Conservation (phyloP, 2,888 invertebrate genomes). For the Apamea anceps region DNA sequence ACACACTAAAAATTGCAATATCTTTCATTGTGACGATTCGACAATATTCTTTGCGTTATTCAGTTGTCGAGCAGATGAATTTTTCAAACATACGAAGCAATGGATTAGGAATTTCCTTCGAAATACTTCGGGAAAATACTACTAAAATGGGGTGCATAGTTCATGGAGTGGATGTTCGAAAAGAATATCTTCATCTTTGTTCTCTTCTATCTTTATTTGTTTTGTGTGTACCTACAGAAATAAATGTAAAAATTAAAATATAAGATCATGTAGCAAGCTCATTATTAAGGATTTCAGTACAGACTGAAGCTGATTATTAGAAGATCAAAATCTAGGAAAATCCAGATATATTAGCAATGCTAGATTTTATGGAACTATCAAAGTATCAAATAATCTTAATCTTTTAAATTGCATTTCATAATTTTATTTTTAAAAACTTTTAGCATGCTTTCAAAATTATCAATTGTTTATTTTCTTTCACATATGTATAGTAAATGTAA, state of each 20-base stretch:
- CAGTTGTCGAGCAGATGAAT: neutral
- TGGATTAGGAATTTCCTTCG: neutral
- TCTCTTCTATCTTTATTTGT: no score
- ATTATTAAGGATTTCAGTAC: no score
- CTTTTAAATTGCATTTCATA: no score
- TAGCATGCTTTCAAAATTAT: no score
- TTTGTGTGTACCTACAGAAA: neutral
- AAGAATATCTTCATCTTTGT: neutral
- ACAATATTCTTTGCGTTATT: neutral
- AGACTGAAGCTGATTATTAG: neutral
- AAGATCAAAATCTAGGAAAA: neutral
- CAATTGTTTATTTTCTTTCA: no score
- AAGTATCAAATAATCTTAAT: neutral
- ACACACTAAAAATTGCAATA: neutral
- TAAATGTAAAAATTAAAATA: no score
- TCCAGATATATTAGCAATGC: neutral
- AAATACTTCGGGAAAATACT: neutral
- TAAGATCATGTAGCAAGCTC: no score
- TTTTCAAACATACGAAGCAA: neutral
- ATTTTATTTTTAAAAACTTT: no score
- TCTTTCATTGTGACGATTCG: neutral
- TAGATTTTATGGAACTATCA: neutral
- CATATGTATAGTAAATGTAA: no score
- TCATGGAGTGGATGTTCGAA: neutral
- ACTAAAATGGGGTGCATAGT: neutral